Evolutionary conservation across 2,888 invertebrate species (phyloP), one percentile per base, ranked within the genome.

Genomic region (Drosophila kuntzei): DNA sequence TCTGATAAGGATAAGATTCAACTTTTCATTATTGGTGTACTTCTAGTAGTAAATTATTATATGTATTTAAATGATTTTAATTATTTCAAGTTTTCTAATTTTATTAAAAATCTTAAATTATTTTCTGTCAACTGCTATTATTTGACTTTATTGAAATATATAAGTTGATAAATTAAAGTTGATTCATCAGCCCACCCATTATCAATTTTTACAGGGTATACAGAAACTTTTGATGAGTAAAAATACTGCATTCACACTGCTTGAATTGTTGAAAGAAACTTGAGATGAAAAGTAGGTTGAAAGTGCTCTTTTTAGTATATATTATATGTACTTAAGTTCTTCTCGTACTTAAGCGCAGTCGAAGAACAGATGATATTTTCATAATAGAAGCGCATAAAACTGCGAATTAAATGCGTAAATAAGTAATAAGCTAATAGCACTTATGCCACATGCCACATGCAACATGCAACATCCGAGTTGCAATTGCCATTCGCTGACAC

Each of bases 391-490:
- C 37, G 16, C 47, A 20, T 58, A 29, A 43, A 44, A 43, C 18
- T 27, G 43, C 36, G 16, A 54, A 57, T 60, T 51, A 77, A 53
- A 64, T 49, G 53, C 43, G 51, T 27, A 44, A 64, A 64, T 77
- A 51, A 55, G 37, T 39, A 60, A 58, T 60, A 65, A 61, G 55
- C 63, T 70, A 70, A 66, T 76, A 59, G 79, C 62, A 71, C 71
- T 75, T 67, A 71, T 74, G 43, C 22, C 34, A 18, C 36, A 47
- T 36, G 25, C n/a, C n/a, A n/a, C n/a, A n/a, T n/a, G 44, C 57
- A 27, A 46, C 57, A 27, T 46, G 25, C 36, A 27, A 73, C 53
- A 80, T 39, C 47, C 55, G 70, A 73, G 66, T 65, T 57, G 59
- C 51, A 47, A 50, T 47, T 77, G 53, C 39, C 20, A 29, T 29